Base-by-base conservation (phyloP, 35 echinoderm and acorn worm genomes). In the Lytechinus variegatus region DNA sequence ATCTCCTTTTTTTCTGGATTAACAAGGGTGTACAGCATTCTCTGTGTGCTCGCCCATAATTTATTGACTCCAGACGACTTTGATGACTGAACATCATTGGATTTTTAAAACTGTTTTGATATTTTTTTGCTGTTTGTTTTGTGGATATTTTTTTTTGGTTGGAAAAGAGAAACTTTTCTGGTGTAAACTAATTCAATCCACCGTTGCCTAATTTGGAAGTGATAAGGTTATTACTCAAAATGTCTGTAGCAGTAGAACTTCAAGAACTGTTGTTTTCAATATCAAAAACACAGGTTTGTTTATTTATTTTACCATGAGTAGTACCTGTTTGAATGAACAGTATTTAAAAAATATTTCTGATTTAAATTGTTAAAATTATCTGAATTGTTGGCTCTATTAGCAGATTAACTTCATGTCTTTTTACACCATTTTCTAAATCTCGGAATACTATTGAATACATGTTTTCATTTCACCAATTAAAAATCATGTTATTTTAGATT, bases 171-270 rank as follows among this genome's bases (percentile, higher is more conserved):
- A 44, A 44, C 33, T 79, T 79, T n/a, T n/a, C 8, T 27, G 12
- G 19, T 79, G 66, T 79, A 5, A n/a, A 24, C 19, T 79, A 16
- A 24, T 16, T 19, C 4, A 79, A 79, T 24, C 19, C 66, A 79
- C 66, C 7, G 4, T 79, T 16, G 66, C 19, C 7, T 79, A 24
- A 79, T 6, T 27, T 79, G 21, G n/a, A 71, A 79, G 66, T 16
- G 24, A 79, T 79, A 90, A 52, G 10, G 33, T 44, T 44, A 44
- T 44, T 44, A 44, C 33, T 54, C 29, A 90, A 44, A 90, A 93
- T 93, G 92, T 93, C 92, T 57, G 92, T 93, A 6, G 92, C 92
- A 93, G 92, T 93, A 24, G 92, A 93, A 93, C 92, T 93, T 28
- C 92, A 93, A 54, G 92, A 93, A 55, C n/a, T 93, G 55, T 93